phyloP scores from a whole-genome alignment of 2,888 invertebrate genomes.

The Sminthurinus aureus region DNA sequence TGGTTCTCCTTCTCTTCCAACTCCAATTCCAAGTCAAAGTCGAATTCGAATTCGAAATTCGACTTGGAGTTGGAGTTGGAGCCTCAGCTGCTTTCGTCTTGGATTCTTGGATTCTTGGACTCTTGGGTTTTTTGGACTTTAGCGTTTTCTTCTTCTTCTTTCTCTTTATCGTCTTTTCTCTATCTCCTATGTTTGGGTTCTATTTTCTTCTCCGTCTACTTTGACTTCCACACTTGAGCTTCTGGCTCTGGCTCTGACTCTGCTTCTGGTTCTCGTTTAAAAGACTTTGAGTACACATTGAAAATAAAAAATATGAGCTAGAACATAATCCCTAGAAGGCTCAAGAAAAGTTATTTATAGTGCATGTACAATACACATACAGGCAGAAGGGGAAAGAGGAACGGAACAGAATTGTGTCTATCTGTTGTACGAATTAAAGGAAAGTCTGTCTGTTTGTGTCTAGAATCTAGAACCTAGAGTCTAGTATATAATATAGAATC shows the following conservation, averaged over 20 bases:
- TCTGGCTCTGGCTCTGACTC: background rate
- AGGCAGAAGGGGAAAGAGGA: background rate
- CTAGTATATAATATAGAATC: too few relatives aligned
- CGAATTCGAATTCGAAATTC: too few relatives aligned
- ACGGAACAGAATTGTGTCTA: background rate
- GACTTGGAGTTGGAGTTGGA: background rate
- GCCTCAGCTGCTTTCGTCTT: background rate
- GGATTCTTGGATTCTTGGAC: background rate
- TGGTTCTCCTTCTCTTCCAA: background rate
- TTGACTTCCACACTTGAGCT: background rate
- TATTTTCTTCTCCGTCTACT: background rate
- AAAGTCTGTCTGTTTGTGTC: too few relatives aligned
- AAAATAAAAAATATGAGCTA: background rate
- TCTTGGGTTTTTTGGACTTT: too few relatives aligned
- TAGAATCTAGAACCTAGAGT: too few relatives aligned
- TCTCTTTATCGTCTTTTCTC: background rate
- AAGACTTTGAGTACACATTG: background rate
- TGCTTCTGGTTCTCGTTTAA: background rate
- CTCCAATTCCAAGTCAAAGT: too few relatives aligned
- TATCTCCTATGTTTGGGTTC: background rate
- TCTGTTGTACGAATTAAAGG: too few relatives aligned
- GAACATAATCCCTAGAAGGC: background rate
- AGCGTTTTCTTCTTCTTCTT: too few relatives aligned
- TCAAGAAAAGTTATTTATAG: slow-evolving; percentile 27
- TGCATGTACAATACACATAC: background rate